Conservation (phyloP, 2,797 vertebrate species). For the Anabacerthia variegaticeps region DNA sequence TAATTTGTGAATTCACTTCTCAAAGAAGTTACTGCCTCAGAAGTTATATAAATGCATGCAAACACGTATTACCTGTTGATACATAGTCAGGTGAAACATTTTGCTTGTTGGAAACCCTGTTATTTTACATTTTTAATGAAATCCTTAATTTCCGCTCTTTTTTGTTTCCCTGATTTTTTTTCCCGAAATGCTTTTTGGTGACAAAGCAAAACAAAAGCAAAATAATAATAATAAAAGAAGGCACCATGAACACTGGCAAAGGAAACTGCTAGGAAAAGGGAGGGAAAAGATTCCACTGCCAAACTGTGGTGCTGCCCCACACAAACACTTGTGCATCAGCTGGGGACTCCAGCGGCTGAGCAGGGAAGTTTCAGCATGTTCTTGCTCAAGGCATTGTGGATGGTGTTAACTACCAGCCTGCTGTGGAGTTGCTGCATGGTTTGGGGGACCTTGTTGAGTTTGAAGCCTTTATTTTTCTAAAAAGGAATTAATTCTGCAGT, state of each 20-base stretch:
- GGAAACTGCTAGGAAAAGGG: not conserved
- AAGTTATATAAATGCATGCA: not conserved
- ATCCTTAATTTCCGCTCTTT: not conserved
- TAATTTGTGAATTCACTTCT: not conserved
- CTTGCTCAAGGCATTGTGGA: not conserved
- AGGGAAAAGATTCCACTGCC: not conserved
- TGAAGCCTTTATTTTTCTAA: not conserved
- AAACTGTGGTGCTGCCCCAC: not conserved
- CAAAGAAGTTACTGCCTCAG: not conserved
- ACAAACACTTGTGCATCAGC: too few species aligned
- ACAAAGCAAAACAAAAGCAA: not conserved
- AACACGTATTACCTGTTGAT: not conserved
- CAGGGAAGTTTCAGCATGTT: not conserved
- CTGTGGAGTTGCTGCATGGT: not conserved
- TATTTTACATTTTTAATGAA: not conserved
- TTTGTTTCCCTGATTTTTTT: not conserved
- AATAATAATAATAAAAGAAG: not conserved
- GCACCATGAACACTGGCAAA: not conserved
- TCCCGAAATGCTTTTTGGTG: not conserved
- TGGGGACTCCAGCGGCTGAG: too few species aligned
- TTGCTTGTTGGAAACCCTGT: not conserved
- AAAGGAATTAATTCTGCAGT: not conserved
- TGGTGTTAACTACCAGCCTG: not conserved
- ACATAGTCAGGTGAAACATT: not conserved
- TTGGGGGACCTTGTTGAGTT: not conserved